phyloP scores from a whole-genome alignment of 2,113 vertebrate genomes.

The Drymodes brunneopygia region DNA sequence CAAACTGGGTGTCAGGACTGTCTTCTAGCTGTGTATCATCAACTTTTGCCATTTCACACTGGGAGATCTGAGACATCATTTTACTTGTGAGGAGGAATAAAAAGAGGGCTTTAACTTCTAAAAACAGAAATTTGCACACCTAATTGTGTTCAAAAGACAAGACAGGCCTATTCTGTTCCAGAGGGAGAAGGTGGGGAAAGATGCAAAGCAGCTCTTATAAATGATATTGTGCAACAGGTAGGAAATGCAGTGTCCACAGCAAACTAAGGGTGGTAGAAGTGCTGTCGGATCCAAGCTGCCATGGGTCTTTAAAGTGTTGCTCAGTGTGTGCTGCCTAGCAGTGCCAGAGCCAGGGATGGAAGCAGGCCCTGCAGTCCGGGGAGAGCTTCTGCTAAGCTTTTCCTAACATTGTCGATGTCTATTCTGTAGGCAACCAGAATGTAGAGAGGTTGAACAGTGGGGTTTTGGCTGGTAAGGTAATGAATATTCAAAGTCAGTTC shows the following conservation, averaged over 20 bases:
- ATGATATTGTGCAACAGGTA: not conserved
- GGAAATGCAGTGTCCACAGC: no score
- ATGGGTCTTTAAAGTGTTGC: rapidly evolving
- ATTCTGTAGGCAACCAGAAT: not conserved
- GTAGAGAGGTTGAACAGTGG: not conserved
- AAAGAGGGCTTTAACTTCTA: not conserved
- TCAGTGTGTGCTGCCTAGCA: not conserved
- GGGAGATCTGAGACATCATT: not conserved
- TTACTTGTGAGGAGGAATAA: not conserved
- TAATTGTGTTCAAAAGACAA: not conserved
- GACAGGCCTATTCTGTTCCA: not conserved
- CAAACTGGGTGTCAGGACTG: rapidly evolving
- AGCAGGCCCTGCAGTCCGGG: not conserved
- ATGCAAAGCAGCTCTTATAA: not conserved
- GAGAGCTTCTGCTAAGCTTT: not conserved
- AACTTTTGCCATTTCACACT: not conserved
- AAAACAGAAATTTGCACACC: not conserved
- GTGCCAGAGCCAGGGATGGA: not conserved
- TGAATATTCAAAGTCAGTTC: not conserved
- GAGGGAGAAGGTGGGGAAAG: not conserved
- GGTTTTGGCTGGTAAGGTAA: not conserved
- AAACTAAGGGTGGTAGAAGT: not conserved
- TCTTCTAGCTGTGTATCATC: not conserved
- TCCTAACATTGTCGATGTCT: not conserved
- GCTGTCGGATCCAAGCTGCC: not conserved